Conservation (phyloP, 53 echinoderm and acorn worm species). For the Zoroaster sp. region DNA sequence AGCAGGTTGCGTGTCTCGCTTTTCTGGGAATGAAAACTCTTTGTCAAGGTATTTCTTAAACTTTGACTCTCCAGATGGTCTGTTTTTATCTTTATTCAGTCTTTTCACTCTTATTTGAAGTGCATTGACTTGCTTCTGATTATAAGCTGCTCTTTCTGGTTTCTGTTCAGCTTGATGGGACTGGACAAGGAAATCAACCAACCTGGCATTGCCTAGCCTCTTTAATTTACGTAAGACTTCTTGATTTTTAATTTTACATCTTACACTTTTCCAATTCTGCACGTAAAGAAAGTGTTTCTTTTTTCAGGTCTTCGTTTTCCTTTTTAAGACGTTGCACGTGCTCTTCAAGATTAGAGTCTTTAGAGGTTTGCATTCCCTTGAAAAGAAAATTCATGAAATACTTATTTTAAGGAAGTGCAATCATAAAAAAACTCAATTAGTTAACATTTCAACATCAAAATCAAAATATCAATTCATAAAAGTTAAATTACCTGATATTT, state of each 20-base stretch:
- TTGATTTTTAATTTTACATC: neutral
- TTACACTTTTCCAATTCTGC: neutral
- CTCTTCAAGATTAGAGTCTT: neutral
- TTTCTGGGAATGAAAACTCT: too few relatives aligned
- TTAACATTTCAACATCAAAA: too few relatives aligned
- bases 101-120: neutral
- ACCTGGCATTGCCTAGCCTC: neutral
- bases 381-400: neutral
- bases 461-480: too few relatives aligned
- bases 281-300: neutral
- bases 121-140: neutral
- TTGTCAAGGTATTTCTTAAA: too few relatives aligned
- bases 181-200: too few relatives aligned
- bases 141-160: neutral
- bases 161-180: neutral
- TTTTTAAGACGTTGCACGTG: neutral
- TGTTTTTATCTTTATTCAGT: too few relatives aligned
- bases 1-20: neutral
- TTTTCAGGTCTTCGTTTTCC: constrained; percentile 8
- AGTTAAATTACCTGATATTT: too few relatives aligned
- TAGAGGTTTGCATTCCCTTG: neutral
- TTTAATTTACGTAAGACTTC: neutral
- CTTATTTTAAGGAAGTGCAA: neutral
- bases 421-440: neutral
- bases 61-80: neutral